Evolutionary conservation across 2,113 vertebrate genomes (phyloP).

Genomic region (Pollachius pollachius): DNA sequence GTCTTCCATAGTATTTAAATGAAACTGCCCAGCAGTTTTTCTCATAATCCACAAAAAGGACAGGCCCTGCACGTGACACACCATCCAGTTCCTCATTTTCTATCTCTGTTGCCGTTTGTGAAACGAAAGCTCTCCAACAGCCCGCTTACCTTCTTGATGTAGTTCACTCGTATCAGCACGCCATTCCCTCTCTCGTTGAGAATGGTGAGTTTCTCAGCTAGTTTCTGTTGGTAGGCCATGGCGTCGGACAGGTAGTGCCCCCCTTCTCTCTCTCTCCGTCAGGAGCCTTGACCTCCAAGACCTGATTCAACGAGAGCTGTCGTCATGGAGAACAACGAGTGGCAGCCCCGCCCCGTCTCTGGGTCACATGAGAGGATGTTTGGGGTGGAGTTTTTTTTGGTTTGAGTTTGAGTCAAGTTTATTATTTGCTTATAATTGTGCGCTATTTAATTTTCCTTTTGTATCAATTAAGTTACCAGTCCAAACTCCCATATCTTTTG

Average conservation of each 20-base stretch:
- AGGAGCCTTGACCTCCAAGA: constrained; percentile 40
- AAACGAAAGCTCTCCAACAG: neutral
- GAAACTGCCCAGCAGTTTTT: no score
- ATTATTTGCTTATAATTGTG: neutral
- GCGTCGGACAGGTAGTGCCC: constrained; percentile 56
- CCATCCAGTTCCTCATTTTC: constrained; percentile 56
- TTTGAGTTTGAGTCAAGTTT: neutral
- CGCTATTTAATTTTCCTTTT: no score
- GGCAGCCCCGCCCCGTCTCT: constrained; percentile 49
- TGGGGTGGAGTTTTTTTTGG: constrained; percentile 41
- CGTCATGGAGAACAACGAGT: constrained; percentile 42
- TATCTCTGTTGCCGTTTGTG: neutral
- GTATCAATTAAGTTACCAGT: no score
- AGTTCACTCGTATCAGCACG: constrained; percentile 86
- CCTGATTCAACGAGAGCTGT: constrained; percentile 8
- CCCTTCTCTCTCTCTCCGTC: neutral
- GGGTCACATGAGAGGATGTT: constrained; percentile 55
- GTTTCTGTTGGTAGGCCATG: constrained; percentile 86
- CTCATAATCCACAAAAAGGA: no score
- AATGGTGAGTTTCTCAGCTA: constrained; percentile 90
- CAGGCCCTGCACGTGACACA: neutral
- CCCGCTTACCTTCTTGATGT: constrained; percentile 90
- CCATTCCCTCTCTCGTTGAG: constrained; percentile 87
- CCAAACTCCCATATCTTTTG: no score
- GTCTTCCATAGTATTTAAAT: no score